These are phyloP conservation scores for Choristoneura rosaceana DNA, from an alignment of 2,888 invertebrate species.

Conservation along the genomic window DNA sequence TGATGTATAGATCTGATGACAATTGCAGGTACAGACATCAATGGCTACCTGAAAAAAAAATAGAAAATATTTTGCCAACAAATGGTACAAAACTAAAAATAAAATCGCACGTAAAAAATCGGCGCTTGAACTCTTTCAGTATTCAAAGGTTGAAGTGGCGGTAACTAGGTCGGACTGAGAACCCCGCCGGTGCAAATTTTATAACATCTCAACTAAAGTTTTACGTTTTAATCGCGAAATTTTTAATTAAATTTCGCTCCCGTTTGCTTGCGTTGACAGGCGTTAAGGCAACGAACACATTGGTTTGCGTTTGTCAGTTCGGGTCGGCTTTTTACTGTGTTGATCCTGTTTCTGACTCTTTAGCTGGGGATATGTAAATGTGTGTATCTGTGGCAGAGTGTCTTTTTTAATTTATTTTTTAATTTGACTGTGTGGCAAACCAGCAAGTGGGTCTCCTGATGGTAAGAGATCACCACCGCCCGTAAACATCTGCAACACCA, in stretches of 20 bases:
- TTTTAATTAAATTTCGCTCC: conserved; percentile 32
- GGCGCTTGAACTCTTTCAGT: conserved; percentile 20
- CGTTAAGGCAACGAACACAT: conserved; percentile 23
- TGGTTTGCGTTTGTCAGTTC: conserved; percentile 4
- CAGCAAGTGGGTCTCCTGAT: no score
- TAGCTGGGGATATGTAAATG: background rate
- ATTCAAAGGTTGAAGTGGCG: conserved; percentile 16
- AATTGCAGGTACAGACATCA: no score
- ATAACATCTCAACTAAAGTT: conserved; percentile 28
- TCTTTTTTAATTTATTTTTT: no score
- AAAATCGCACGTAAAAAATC: conserved; percentile 12
- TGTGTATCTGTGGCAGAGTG: no score
- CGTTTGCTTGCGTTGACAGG: conserved; percentile 24
- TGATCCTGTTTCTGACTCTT: background rate
- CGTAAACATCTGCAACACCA: no score
- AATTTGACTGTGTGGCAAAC: no score
- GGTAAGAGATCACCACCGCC: no score
- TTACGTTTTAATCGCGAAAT: conserved; percentile 18
- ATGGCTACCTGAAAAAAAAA: no score
- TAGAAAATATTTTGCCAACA: no score
- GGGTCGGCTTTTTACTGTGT: background rate
- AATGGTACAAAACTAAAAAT: background rate
- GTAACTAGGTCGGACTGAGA: conserved; percentile 36
- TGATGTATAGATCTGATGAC: no score
- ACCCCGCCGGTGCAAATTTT: conserved; percentile 18